phyloP scores from a whole-genome alignment of 2,797 vertebrate genomes.

The Leuciscus waleckii region DNA sequence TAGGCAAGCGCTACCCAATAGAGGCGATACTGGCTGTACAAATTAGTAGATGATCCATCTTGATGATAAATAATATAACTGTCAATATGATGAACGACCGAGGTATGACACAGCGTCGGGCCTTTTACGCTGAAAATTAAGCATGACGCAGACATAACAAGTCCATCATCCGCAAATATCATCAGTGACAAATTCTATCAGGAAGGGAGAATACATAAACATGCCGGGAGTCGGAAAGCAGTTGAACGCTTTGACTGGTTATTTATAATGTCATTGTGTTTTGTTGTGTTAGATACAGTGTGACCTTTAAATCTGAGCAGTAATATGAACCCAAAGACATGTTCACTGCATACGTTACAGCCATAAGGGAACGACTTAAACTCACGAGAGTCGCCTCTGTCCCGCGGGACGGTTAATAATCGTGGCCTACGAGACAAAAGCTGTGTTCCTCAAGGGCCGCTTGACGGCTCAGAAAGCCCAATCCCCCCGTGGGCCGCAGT shows the following conservation, averaged over 20 bases:
- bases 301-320: conserved; percentile 21
- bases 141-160: conserved; percentile 61
- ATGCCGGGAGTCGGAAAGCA: conserved; percentile 26
- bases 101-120: conserved; percentile 50
- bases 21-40: conserved; percentile 35
- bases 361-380: not conserved
- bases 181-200: conserved; percentile 68
- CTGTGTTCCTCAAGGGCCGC: not conserved
- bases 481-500: not conserved
- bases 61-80: conserved; percentile 65
- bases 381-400: not conserved
- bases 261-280: conserved; percentile 24
- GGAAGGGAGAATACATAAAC: conserved; percentile 52
- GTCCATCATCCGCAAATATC: conserved; percentile 68
- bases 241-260: conserved; percentile 10
- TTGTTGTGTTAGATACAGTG: not conserved
- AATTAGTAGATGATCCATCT: conserved; percentile 53
- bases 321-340: conserved; percentile 6
- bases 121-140: conserved; percentile 67
- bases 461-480: not conserved
- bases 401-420: not conserved
- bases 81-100: conserved; percentile 65
- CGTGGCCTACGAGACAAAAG: not conserved
- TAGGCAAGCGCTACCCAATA: conserved; percentile 26
- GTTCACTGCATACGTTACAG: not conserved